These are phyloP conservation scores for Cotesia vestalis DNA, from an alignment of 1,140 invertebrate species.

Conservation along the genomic window DNA sequence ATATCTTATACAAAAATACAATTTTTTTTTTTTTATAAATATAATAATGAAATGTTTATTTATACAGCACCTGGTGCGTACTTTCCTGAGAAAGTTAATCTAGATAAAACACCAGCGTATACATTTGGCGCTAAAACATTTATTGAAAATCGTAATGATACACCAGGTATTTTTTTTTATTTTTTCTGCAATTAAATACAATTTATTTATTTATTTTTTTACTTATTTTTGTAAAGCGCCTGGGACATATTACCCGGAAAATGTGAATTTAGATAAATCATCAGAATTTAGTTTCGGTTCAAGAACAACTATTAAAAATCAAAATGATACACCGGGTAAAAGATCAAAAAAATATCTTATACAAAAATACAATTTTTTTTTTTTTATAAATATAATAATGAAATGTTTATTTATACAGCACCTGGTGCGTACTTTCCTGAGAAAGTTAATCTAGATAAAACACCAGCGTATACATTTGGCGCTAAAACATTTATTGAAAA, in stretches of 20 bases:
- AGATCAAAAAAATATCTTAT: no score
- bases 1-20: no score
- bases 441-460: constrained; percentile 43
- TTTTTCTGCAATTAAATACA: no score
- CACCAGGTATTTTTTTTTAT: constrained; percentile 22
- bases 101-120: constrained; percentile 44
- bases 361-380: no score
- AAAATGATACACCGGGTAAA: no score
- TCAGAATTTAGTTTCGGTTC: background rate
- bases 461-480: constrained; percentile 41
- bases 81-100: constrained; percentile 43
- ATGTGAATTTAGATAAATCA: constrained; percentile 40
- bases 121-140: constrained; percentile 51
- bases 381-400: no score
- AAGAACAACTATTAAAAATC: no score
- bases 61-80: constrained; percentile 52
- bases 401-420: constrained; percentile 46
- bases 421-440: constrained; percentile 46
- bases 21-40: no score
- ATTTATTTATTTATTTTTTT: no score
- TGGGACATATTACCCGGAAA: constrained; percentile 46
- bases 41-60: constrained; percentile 2
- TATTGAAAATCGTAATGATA: constrained; percentile 43
- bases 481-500: constrained; percentile 54
- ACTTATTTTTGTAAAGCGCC: background rate